Base-by-base conservation (phyloP, 2,113 vertebrate genomes). In the Rutilus rutilus region DNA sequence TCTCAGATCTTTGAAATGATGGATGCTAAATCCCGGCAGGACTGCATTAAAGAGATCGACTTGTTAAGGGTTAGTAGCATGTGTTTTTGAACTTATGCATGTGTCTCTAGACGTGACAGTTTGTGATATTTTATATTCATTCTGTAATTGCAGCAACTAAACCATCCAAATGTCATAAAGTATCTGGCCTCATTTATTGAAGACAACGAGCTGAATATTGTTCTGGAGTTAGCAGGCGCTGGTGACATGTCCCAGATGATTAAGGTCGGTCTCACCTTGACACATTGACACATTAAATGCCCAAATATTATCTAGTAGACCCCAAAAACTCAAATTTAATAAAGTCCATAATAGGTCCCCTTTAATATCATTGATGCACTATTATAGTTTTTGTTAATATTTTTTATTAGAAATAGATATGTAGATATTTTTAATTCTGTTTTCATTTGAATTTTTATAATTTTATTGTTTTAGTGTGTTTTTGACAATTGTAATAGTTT, bases 171-270 rank as follows among this genome's bases (percentile, higher is more conserved):
- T 92, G 97, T 99, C 86, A 99, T 99, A 90, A 99, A 99, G 92
- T 99, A 98, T 89, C 97, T 97, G 75, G 98, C 97, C 19, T 99
- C 97, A 42, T 99, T 99, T 93, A 99, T 99, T 91, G 98, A 99
- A 93, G 97, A 99, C 88, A 98, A 98, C 88, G 97, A 98, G 87
- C 94, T 99, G 87, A 98, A 98, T 93, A 99, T 99, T 88, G 98
- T 99, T 74, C 93, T 99, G 96, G 97, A 99, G 92, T 94, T 98
- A 87, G 98, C 97, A 9, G 97, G 98, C 93, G 97, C 98, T 84
- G 98, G 97, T 30, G 98, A 99, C 90, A 97, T 99, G 52, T 99
- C 97, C 80, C 96, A 96, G 90, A 99, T 99, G 98, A 99, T 99
- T 93, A 99, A 97, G 96, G 97, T 99, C 93, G 86, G 91, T 57